Evolutionary conservation across 2,888 invertebrate species (phyloP), one percentile per base, ranked within the genome.

Genomic region (Trachelus tabidus): DNA sequence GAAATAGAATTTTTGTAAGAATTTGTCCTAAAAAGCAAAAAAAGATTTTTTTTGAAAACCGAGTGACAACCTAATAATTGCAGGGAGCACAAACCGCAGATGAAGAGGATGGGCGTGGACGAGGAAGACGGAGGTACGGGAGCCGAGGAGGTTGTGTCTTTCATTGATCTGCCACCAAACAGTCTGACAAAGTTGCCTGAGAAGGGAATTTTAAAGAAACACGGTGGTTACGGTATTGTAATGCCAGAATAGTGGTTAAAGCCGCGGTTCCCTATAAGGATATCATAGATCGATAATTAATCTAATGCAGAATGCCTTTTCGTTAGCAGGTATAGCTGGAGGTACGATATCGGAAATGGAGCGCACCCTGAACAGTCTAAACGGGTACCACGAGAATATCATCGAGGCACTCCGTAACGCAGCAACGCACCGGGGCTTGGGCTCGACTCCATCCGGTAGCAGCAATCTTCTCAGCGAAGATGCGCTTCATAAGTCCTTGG

Each of bases 321-420:
- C 75, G 23, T 71, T 1, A 23, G 56, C 76, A 87, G 90, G 89
- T 84, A 91, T 94, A 86, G 90, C 92, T 77, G 94, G 94, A 77
- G 93, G 93, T 0, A 93, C 95, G 31, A 95, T 95, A 81, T 95
- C 95, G 1, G 96, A 96, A 86, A 96, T 97, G 91, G 97, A 97
- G 89, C 94, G 97, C 86, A 97, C 96, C 75, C 93, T 97, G n/a
- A 96, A 96, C 93, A 96, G 96, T 80, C 93, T 98, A 73, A 97
- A 97, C 90, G 98, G 97, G 71, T 98, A 98, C 92, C 98, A 98
- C 92, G 98, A 97, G 89, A 97, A 97, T 89, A 96, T 98, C 87
- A 94, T 98, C 85, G 97, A 97, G 91, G 97, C 97, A n/a, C 92
- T 98, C 86, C 95, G 97, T 85, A 96, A 95, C 84, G 97, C 97